Base-by-base conservation (phyloP, 1,140 invertebrate genomes). In the Drosophila bifasciata region DNA sequence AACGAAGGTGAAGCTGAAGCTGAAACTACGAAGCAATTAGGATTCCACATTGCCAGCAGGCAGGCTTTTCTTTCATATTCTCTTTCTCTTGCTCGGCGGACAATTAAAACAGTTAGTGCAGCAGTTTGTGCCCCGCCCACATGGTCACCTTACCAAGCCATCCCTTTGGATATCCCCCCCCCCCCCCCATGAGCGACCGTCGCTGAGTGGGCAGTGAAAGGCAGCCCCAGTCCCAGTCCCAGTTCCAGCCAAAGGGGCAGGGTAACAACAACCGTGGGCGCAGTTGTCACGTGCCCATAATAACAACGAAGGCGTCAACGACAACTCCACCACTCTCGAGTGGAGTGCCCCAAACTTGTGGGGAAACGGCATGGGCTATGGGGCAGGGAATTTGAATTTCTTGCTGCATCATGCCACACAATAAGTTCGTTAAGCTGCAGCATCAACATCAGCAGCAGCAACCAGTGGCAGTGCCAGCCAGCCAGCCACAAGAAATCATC, bases 251-350 rank as follows among this genome's bases (percentile, higher is more conserved):
- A 40, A 40, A 41, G 41, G 19, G 69, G 78, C 72, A 50, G 50
- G 56, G 51, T 45, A 36, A 23, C 45, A 36, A 36, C 5, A 19
- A 52, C 70, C 72, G 83, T 86, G 81, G 81, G 81, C 81, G 83
- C 69, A 81, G 83, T 86, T 86, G 81, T 86, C 81, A 86, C 81
- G 81, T 86, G 81, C 83, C 77, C 77, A 75, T 66, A 75, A 75
- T 66, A 75, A 86, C 79, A 86, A 86, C 77, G 77, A 84, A 64
- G 77, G 68, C 75, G 68, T 67, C 52, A 58, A 19, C 50, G 41
- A 46, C 63, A 49, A 51, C 32, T 4, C 11, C 32, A 68, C 61
- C 67, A 46, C 64, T 66, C 66, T 69, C 62, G 50, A 69, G 75
- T 78, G 75, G 63, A 13, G 36, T 39, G n/a, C 41, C 25, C 25